phyloP scores from a whole-genome alignment of 2,797 vertebrate genomes.

The Agapornis canus region DNA sequence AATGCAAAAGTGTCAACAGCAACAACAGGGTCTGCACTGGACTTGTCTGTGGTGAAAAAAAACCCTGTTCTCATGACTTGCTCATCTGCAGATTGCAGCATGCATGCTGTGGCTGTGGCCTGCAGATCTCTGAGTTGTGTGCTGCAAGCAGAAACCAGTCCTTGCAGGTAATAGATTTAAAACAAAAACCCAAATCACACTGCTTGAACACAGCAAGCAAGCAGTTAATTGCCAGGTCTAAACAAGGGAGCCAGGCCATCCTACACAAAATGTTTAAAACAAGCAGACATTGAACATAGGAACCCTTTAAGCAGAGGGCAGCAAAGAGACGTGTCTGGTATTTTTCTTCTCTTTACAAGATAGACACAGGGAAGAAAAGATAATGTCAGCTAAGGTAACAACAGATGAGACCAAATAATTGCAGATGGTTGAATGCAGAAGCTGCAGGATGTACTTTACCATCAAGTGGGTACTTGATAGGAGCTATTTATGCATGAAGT shows the following conservation, averaged over 20 bases:
- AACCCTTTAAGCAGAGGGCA: not conserved
- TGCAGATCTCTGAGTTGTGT: not conserved
- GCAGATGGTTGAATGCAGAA: conserved; percentile 34
- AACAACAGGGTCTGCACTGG: not conserved
- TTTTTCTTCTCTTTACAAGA: not conserved
- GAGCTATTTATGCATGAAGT: conserved; percentile 60
- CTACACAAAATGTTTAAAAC: not conserved
- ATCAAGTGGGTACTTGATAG: conserved; percentile 54
- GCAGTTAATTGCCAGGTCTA: not conserved
- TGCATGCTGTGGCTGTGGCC: not conserved
- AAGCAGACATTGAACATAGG: not conserved
- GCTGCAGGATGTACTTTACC: conserved; percentile 63
- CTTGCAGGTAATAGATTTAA: not conserved
- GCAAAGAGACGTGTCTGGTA: not conserved
- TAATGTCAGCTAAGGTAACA: conserved; percentile 19
- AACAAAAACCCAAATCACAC: not conserved
- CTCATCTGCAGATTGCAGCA: not conserved
- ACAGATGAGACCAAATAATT: conserved; percentile 38
- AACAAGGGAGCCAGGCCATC: not conserved
- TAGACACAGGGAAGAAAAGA: not conserved
- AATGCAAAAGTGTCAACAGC: not conserved
- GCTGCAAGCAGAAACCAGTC: not conserved
- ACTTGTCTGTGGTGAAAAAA: not conserved
- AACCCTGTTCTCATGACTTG: not conserved
- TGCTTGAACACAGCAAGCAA: not conserved